These are phyloP conservation scores for crab-eating macaque (Macaca fascicularis) DNA, from an alignment of 2,113 vertebrate species.

Conservation along the genomic window DNA sequence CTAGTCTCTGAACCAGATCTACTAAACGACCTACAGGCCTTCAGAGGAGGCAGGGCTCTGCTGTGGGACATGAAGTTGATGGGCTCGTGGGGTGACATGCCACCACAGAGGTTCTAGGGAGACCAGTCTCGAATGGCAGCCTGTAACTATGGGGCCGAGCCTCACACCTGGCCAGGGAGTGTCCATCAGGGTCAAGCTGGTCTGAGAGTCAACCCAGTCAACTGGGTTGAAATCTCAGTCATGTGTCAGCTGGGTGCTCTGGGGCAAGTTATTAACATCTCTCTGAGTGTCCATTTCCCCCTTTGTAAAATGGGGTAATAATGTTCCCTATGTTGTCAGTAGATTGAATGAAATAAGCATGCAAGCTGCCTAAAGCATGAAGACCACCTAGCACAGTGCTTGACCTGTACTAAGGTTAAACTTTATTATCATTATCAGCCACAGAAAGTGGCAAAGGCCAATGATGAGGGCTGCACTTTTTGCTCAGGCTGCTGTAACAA, in stretches of 20 bases:
- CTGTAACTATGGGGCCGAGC: neutral
- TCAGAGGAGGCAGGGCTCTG: neutral
- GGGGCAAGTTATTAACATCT: neutral
- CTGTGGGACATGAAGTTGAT: rapidly evolving
- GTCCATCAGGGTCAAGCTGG: neutral
- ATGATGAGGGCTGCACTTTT: neutral
- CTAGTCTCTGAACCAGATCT: neutral
- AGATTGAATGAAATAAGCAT: neutral
- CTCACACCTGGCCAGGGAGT: neutral
- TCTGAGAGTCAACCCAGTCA: too few species aligned
- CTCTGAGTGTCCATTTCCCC: neutral
- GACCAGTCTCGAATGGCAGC: neutral
- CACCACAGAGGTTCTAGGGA: neutral
- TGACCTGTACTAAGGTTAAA: neutral
- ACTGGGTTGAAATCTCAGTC: neutral
- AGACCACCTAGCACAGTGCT: too few species aligned
- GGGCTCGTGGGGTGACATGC: neutral
- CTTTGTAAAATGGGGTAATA: neutral
- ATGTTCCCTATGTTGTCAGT: neutral
- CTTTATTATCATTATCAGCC: neutral
- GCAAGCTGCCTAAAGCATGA: neutral
- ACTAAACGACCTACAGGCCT: neutral
- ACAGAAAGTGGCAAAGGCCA: neutral
- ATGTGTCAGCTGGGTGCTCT: neutral
- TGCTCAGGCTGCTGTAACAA: neutral